Conservation (phyloP, 64 coral and sea anemone species). For the Platygyra sinensis region DNA sequence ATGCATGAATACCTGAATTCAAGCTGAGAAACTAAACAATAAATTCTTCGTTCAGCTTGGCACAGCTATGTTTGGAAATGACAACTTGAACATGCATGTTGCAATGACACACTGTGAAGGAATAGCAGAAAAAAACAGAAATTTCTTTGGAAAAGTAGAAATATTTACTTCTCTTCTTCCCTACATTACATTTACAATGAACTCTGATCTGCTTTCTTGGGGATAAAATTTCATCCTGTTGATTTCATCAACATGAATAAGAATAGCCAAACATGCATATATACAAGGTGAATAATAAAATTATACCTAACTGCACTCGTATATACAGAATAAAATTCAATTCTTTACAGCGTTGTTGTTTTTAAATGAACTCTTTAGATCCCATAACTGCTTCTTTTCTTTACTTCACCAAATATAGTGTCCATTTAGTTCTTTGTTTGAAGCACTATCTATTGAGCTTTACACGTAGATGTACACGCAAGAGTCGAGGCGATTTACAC, state of each 20-base stretch:
- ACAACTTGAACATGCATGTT: neutral
- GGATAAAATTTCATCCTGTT: neutral
- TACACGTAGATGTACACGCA: neutral
- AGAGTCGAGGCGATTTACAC: neutral
- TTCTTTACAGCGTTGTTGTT: neutral
- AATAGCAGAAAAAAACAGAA: neutral
- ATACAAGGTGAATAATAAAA: constrained; percentile 27
- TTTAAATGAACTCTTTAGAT: neutral
- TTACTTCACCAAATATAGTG: neutral
- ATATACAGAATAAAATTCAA: constrained; percentile 7
- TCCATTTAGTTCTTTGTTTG: neutral
- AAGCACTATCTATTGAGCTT: neutral
- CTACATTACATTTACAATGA: neutral
- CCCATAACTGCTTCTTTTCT: neutral
- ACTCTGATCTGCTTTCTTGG: neutral
- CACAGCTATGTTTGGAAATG: constrained; percentile 17
- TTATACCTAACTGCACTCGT: constrained; percentile 19
- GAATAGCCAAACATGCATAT: constrained; percentile 14
- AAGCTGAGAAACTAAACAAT: neutral
- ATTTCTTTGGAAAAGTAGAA: constrained; percentile 41
- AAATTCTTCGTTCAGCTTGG: neutral
- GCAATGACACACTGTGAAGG: neutral
- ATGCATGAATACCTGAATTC: neutral
- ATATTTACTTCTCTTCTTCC: constrained; percentile 1
- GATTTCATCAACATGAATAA: neutral